Evolutionary conservation across 2,888 invertebrate genomes (phyloP), one percentile per base, ranked within the genome.

Genomic region (Temnothorax ravouxi): DNA sequence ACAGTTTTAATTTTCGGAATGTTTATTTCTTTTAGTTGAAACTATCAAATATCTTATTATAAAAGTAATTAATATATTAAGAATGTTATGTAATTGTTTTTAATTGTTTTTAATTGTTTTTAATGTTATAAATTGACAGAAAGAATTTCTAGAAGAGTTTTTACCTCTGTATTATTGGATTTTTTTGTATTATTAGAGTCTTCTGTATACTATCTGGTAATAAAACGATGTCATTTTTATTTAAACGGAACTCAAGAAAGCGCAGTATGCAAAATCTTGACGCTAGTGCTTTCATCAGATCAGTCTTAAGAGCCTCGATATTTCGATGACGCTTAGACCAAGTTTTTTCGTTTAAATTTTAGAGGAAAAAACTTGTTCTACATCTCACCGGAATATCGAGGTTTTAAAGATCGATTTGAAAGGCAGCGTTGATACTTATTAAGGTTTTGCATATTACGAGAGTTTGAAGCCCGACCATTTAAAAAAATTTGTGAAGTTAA

Each of bases 121-220:
- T 38, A 62, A 15, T 64, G 18, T 64, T 66, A 29, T n/a, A 41
- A 54, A 77, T 69, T 13, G 50, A 47, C 15, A 61, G 0, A 29
- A 29, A 54, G 21, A 15, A n/a, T 61, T 41, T 54, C 56, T 61
- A 66, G 61, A 88, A 88, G 81, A 82, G 76, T 85, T 86, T 89
- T 86, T 75, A 81, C 62, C 44, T 71, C 83, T 15, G 25, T 18
- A 18, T 34, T n/a, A 38, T 34, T 3, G 13, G 2, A 44, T 13
- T 44, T 8, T 44, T 44, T 6, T 18, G 5, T 18, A 18, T 21
- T 54, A 59, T 56, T 25, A 54, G 3, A 21, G 3, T 54, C 2
- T 54, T 54, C n/a, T 21, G 11, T 54, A 54, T 54, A 54, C 52
- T 29, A 54, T 54, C 21, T 4, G n/a, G n/a, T n/a, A 52, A 52